Evolutionary conservation across 64 coral and sea anemone genomes (phyloP).

Genomic region (Cladopsammia gracilis): DNA sequence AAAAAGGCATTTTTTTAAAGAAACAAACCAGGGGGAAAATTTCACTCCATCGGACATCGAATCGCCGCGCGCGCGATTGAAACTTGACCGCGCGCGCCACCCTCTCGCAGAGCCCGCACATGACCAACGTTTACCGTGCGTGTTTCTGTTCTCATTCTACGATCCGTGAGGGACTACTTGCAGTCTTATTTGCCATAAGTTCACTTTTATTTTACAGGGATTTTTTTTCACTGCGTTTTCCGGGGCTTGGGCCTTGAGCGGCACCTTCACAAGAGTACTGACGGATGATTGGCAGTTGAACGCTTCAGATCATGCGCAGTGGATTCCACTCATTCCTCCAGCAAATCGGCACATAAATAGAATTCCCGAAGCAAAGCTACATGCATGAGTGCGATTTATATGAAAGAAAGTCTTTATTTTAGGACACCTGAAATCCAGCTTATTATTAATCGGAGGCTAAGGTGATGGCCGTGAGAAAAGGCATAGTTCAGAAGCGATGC

Average conservation of each 20-base stretch:
- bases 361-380: slow-evolving; percentile 15
- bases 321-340: slow-evolving; percentile 14
- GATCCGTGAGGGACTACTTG: too few species aligned
- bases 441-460: neutral
- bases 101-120: too few species aligned
- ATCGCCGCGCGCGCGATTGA: too few species aligned
- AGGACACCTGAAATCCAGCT: neutral
- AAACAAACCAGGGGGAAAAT: too few species aligned
- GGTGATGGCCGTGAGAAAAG: neutral
- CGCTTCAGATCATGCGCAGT: neutral
- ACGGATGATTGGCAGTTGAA: neutral
- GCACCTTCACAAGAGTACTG: neutral
- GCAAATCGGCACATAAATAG: slow-evolving; percentile 11
- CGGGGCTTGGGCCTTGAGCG: neutral
- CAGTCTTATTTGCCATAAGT: too few species aligned
- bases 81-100: too few species aligned
- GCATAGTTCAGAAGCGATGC: slow-evolving; percentile 14
- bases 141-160: too few species aligned
- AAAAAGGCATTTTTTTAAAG: too few species aligned
- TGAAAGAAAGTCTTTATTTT: slow-evolving; percentile 14
- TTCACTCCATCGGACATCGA: too few species aligned
- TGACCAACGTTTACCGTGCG: too few species aligned
- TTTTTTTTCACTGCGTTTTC: neutral
- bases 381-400: slow-evolving; percentile 15
- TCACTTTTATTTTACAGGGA: neutral